Evolutionary conservation across 2,113 vertebrate genomes (phyloP).

Genomic region (Podiceps cristatus): DNA sequence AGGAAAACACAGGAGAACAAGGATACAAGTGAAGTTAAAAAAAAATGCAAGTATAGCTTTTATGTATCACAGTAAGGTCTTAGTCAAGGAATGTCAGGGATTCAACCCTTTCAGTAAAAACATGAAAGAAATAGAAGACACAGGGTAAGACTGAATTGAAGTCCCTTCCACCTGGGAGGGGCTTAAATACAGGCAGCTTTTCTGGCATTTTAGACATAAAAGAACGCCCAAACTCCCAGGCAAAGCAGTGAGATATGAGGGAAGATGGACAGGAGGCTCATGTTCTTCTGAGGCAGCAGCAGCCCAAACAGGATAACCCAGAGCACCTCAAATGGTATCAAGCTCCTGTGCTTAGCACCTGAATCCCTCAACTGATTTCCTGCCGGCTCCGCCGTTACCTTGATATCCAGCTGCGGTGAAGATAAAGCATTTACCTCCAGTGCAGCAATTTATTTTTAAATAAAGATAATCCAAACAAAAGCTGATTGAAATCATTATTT

Average conservation of each 20-base stretch:
- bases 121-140: neutral
- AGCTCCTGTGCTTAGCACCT: neutral
- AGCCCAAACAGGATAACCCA: neutral
- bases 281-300: neutral
- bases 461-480: too few relatives aligned
- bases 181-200: neutral
- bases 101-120: neutral
- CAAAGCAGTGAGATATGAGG: neutral
- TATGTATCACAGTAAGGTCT: too few relatives aligned
- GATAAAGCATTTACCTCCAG: neutral
- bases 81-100: too few relatives aligned
- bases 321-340: neutral
- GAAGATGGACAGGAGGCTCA: neutral
- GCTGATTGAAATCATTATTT: too few relatives aligned
- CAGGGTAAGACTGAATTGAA: too few relatives aligned
- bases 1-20: too few relatives aligned
- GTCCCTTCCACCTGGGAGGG: neutral
- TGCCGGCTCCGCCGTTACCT: neutral
- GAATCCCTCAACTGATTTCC: neutral
- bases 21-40: too few relatives aligned
- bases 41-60: too few relatives aligned
- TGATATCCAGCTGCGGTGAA: neutral
- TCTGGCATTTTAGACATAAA: neutral
- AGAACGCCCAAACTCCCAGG: neutral
- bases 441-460: neutral